phyloP scores from a whole-genome alignment of 2,888 invertebrate genomes.

The Cephus spinipes region DNA sequence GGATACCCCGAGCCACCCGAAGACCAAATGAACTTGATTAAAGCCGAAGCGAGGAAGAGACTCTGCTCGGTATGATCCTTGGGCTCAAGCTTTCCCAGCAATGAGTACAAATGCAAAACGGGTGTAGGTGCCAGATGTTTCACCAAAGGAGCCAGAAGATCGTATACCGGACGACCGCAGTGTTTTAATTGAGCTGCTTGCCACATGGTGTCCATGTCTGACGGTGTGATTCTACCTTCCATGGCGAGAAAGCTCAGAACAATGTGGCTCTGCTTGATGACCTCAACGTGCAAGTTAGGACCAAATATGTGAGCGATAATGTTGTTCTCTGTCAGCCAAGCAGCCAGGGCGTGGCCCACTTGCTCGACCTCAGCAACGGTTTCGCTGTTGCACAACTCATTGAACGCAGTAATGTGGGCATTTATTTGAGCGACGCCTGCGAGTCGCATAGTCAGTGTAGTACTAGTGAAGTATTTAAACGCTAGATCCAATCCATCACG shows the following conservation, averaged over 20 bases:
- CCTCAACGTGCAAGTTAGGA: constrained; percentile 97
- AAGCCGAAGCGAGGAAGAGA: constrained; percentile 87
- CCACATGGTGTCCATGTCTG: constrained; percentile 94
- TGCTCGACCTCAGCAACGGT: constrained; percentile 87
- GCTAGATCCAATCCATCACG: constrained; percentile 90
- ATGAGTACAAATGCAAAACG: constrained; percentile 87
- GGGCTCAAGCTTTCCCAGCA: constrained; percentile 88
- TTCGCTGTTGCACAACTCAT: constrained; percentile 91
- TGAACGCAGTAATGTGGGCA: constrained; percentile 91
- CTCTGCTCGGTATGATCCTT: constrained; percentile 95
- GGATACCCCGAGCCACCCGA: constrained; percentile 71
- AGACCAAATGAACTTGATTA: constrained; percentile 93
- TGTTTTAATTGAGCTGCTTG: constrained; percentile 95
- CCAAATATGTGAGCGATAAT: constrained; percentile 96
- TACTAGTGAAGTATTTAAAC: constrained; percentile 96
- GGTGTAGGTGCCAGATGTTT: constrained; percentile 90
- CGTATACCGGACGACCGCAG: constrained; percentile 93
- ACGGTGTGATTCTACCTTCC: constrained; percentile 89
- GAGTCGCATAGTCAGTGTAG: constrained; percentile 92
- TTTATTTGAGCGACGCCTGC: constrained; percentile 96
- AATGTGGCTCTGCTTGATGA: constrained; percentile 94
- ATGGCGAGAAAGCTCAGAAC: constrained; percentile 93
- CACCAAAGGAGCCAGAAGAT: constrained; percentile 88
- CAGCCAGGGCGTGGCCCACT: constrained; percentile 85
- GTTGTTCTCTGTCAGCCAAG: constrained; percentile 90